Evolutionary conservation across 2,888 invertebrate species (phyloP).

Genomic region (Pantelozetes paolii): DNA sequence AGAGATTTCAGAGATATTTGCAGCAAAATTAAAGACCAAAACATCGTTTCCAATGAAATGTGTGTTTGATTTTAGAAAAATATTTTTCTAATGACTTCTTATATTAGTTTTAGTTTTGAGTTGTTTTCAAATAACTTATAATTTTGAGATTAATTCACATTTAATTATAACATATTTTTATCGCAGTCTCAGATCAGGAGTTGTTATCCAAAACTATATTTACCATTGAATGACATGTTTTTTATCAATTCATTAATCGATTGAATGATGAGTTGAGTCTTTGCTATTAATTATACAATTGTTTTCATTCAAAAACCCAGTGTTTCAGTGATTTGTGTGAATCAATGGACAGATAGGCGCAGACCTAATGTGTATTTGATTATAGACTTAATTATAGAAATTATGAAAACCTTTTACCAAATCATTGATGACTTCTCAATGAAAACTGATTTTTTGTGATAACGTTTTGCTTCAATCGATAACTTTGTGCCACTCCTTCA

Average conservation of each 20-base stretch:
- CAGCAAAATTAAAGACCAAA: neutral
- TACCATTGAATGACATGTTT: neutral
- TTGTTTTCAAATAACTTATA: too few relatives aligned
- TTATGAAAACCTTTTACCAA: neutral
- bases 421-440: neutral
- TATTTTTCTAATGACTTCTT: conserved; percentile 7
- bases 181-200: conserved; percentile 1
- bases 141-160: neutral
- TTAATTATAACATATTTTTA: conserved; percentile 8
- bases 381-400: neutral
- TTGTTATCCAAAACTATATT: conserved; percentile 5
- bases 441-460: neutral
- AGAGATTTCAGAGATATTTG: too few relatives aligned
- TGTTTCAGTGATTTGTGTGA: neutral
- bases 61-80: too few relatives aligned
- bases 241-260: conserved; percentile 15
- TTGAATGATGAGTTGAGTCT: neutral
- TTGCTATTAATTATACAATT: neutral
- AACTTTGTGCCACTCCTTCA: neutral
- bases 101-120: conserved; percentile 11
- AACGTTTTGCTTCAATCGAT: neutral
- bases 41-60: neutral
- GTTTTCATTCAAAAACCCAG: neutral
- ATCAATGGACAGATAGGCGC: neutral
- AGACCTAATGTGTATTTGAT: neutral